phyloP scores from a whole-genome alignment of 2,888 invertebrate species.

The Brachyptera putata region DNA sequence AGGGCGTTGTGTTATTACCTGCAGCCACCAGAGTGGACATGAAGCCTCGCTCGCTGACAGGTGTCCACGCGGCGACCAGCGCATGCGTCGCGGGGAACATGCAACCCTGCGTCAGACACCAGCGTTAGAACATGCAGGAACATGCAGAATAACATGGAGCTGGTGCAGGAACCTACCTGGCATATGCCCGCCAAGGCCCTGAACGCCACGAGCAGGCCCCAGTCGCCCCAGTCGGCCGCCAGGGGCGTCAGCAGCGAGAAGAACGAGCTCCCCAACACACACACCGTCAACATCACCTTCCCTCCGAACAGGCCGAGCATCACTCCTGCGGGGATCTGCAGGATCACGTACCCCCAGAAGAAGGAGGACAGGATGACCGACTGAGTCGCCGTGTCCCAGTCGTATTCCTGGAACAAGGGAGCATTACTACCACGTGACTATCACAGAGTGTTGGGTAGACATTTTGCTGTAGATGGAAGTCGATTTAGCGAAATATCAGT shows the following conservation, averaged over 20 bases:
- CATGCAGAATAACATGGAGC: no score
- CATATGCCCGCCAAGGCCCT: constrained; percentile 70
- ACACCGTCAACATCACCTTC: constrained; percentile 55
- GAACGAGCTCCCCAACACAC: constrained; percentile 57
- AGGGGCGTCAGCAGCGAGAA: constrained; percentile 63
- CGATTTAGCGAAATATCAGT: no score
- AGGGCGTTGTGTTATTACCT: constrained; percentile 19
- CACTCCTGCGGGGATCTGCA: constrained; percentile 60
- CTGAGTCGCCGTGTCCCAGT: constrained; percentile 55
- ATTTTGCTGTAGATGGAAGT: no score
- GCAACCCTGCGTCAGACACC: no score
- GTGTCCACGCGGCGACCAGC: constrained; percentile 66
- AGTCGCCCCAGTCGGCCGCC: constrained; percentile 60
- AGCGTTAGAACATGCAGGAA: no score
- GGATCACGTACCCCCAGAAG: constrained; percentile 73
- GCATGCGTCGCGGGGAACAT: constrained; percentile 64
- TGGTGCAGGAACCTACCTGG: constrained; percentile 44
- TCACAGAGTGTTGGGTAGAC: no score
- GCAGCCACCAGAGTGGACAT: constrained; percentile 34
- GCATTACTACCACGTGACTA: no score
- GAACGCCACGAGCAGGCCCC: constrained; percentile 58
- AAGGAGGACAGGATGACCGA: constrained; percentile 61
- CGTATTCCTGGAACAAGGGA: constrained; percentile 58
- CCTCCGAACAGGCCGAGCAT: constrained; percentile 71
- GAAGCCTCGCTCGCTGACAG: constrained; percentile 63